Evolutionary conservation across 1,140 invertebrate species (phyloP).

Genomic region (Drosophila lacertosa): DNA sequence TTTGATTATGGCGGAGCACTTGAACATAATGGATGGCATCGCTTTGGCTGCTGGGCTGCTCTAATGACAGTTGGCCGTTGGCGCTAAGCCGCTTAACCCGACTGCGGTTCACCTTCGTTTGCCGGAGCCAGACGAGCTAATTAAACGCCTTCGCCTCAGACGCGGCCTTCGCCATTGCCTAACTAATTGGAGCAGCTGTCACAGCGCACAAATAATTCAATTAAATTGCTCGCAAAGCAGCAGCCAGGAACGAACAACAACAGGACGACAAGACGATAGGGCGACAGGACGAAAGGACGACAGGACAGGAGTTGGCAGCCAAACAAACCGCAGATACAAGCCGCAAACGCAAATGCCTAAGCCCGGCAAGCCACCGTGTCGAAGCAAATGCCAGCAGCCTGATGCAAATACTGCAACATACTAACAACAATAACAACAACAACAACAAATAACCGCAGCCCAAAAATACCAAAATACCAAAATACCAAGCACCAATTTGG

Average conservation of each 20-base stretch:
- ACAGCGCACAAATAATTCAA: constrained; percentile 76
- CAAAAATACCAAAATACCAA: constrained; percentile 50
- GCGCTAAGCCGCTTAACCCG: constrained; percentile 67
- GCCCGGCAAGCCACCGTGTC: constrained; percentile 50
- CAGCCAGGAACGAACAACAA: constrained; percentile 35
- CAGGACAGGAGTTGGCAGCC: constrained; percentile 2
- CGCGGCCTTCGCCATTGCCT: constrained; percentile 7
- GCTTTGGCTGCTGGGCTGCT: constrained; percentile 15
- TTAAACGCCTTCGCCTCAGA: constrained; percentile 60
- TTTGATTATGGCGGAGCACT: constrained; percentile 32
- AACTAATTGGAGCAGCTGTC: constrained; percentile 74
- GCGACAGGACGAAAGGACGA: not conserved
- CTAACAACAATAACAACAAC: constrained; percentile 31
- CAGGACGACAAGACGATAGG: not conserved
- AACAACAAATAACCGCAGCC: constrained; percentile 29
- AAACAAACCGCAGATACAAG: constrained; percentile 52
- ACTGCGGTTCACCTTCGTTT: constrained; percentile 69
- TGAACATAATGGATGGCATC: constrained; percentile 56
- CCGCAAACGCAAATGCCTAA: constrained; percentile 45
- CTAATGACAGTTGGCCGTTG: constrained; percentile 31
- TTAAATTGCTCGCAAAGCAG: constrained; percentile 60
- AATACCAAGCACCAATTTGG: not conserved
- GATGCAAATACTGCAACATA: constrained; percentile 50
- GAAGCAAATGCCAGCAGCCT: constrained; percentile 43
- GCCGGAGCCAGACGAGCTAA: constrained; percentile 48